phyloP scores from a whole-genome alignment of 1,140 invertebrate species.

The Asobara japonica region DNA sequence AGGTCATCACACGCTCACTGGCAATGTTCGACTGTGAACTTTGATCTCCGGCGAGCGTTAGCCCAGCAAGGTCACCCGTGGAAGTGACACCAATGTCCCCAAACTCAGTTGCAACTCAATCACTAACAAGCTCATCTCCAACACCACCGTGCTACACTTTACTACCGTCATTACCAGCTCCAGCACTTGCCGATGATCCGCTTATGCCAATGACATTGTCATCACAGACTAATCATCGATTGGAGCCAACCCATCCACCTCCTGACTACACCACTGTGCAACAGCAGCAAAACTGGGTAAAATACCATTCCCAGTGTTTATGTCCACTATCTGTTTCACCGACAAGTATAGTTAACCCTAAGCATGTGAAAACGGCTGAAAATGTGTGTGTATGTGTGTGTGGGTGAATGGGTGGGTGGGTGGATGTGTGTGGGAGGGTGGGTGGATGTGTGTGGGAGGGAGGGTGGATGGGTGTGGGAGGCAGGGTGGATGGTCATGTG shows the following conservation, averaged over 20 bases:
- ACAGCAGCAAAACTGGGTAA: no score
- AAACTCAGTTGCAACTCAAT: slow-evolving; percentile 46
- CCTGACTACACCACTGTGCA: slow-evolving; percentile 48
- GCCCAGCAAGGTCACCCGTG: slow-evolving; percentile 42
- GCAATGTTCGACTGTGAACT: slow-evolving; percentile 84
- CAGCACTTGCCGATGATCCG: slow-evolving; percentile 8
- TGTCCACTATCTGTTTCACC: no score
- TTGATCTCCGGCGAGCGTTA: slow-evolving; percentile 70
- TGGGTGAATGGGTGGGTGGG: no score
- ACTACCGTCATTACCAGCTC: slow-evolving; percentile 46
- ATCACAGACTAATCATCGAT: background rate
- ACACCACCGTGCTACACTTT: slow-evolving; percentile 50
- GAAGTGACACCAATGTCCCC: slow-evolving; percentile 46
- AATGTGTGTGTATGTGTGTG: no score
- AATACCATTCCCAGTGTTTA: no score
- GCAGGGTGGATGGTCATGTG: no score
- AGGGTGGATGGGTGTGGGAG: no score
- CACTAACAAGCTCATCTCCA: slow-evolving; percentile 48
- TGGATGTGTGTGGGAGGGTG: no score
- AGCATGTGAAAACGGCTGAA: no score
- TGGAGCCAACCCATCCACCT: slow-evolving; percentile 40
- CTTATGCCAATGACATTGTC: slow-evolving; percentile 5
- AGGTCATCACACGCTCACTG: slow-evolving; percentile 82
- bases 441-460: no score
- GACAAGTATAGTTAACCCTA: no score